These are phyloP conservation scores for Harpalus rufipes DNA, from an alignment of 2,888 invertebrate genomes.

Conservation along the genomic window DNA sequence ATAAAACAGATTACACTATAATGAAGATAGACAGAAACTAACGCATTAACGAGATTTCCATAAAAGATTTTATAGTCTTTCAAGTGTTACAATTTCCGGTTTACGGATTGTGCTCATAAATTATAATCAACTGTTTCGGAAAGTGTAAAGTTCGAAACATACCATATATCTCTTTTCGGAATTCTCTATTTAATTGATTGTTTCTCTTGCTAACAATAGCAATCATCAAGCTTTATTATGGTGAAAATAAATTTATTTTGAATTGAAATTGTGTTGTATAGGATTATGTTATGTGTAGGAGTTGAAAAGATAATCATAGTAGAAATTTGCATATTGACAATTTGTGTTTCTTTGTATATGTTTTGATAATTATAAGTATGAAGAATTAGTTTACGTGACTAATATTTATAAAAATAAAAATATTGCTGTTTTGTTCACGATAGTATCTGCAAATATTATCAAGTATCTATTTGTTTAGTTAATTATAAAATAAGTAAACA, in stretches of 20 bases:
- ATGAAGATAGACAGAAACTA: background rate
- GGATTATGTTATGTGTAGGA: background rate
- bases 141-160: background rate
- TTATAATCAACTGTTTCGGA: background rate
- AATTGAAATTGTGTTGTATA: background rate
- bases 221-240: background rate
- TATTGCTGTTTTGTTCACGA: background rate
- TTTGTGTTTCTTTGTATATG: background rate
- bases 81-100: constrained; percentile 1
- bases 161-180: background rate
- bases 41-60: background rate
- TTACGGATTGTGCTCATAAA: background rate
- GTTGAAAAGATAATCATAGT: background rate
- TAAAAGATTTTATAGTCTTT: constrained; percentile 4
- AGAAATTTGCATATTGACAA: background rate
- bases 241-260: too few species aligned
- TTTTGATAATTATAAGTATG: background rate
- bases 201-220: background rate
- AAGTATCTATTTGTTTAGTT: too few species aligned
- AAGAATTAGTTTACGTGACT: background rate
- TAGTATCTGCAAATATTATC: background rate
- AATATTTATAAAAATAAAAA: background rate
- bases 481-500: background rate
- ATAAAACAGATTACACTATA: background rate
- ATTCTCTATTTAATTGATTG: background rate